A percentile compares a stretch with the other conserved stretches of the same genome.
Conservation (phyloP, 2,113 vertebrate genomes). For the Nansenia antarctica region DNA sequence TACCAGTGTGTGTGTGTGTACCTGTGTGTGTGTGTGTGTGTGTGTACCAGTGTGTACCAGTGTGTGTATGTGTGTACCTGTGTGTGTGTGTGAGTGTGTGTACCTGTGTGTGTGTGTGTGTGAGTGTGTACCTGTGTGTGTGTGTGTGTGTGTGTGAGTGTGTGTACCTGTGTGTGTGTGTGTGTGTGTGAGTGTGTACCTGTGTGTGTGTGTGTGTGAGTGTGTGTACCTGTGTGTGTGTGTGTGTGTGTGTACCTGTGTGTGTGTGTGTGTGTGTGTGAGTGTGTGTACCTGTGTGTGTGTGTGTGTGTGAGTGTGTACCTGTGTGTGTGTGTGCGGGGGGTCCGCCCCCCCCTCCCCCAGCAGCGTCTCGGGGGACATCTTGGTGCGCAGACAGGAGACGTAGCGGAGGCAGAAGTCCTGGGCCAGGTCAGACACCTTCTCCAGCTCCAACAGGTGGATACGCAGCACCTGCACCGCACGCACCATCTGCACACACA, state of each 20-base stretch:
- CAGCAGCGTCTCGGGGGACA: constrained; percentile 89
- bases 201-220: neutral
- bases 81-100: no score
- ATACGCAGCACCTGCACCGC: constrained; percentile 89
- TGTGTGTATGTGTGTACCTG: no score
- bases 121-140: no score
- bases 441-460: constrained; percentile 88
- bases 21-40: no score
- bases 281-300: neutral
- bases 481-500: constrained; percentile 90
- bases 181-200: neutral
- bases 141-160: no score
- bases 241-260: neutral
- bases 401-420: constrained; percentile 90
- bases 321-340: constrained; percentile 75
- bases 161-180: constrained; percentile 3
- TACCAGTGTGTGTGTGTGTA: no score
- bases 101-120: no score
- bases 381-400: constrained; percentile 92
- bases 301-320: constrained; percentile 1
- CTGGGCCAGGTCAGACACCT: constrained; percentile 88
- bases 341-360: constrained; percentile 83
- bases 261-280: neutral
- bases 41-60: no score
- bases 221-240: constrained; percentile 11